Evolutionary conservation across 2,113 vertebrate genomes (phyloP), one percentile per base, ranked within the genome.

Genomic region (Rhinopithecus roxellana): DNA sequence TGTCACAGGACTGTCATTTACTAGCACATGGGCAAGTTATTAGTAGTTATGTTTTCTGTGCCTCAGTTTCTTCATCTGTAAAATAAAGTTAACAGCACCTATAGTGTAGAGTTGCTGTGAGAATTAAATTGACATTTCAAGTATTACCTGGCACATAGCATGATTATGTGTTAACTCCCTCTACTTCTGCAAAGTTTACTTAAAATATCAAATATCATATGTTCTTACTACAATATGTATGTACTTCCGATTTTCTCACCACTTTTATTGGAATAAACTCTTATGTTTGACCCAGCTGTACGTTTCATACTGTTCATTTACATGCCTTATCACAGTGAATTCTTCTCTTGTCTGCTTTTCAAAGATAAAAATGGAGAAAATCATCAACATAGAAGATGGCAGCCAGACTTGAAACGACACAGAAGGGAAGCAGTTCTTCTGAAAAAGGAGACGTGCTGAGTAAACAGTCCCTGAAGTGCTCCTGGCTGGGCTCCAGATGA

Each of bases 401-500:
- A 75, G 92, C 50, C 50, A 18, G 0, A 1, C 72, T 14, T 0
- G 22, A 13, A 50, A 27, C 0, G 11, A 52, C 6, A 8, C 11
- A 90, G 89, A 77, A 55, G 86, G 1, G 0, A 77, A 52, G 48
- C 70, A 16, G 38, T 43, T 94, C 61, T 96, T 97, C 96, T 87
- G 80, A 10, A 98, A 97, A 98, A 96, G 98, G 89, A 93, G 82
- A 78, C 0, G 1, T 18, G 94, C 93, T 6, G 27, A 92, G 84
- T 45, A 90, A 95, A 97, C 88, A 97, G 94, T 69, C 96, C 78
- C 72, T 25, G 23, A 7, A 92, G 82, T 1, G 91, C 90, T 87
- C 5, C 35, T 3, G 84, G 35, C 94, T 27, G 50, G 0, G 1
- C 79, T 97, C 95, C 98, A 98, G 98, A 98, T 97, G 98, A 4